Percentiles rank a stretch among this genome's conserved stretches.
Conservation (phyloP, 2,888 invertebrate species). For the Eristalis pertinax region DNA sequence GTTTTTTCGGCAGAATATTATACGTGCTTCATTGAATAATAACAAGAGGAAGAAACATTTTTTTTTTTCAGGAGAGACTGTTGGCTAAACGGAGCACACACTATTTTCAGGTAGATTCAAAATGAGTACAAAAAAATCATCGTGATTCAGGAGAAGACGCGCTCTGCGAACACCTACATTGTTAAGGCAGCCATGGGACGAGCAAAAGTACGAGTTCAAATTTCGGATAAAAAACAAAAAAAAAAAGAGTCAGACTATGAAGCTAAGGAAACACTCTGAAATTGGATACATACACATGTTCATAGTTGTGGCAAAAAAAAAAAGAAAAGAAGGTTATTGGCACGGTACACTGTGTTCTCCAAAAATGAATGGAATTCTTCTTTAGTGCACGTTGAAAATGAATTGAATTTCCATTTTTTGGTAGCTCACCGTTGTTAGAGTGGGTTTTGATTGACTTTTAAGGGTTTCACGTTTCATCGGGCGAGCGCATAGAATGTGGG, state of each 20-base stretch:
- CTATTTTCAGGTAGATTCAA: slow-evolving; percentile 44
- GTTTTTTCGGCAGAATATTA: slow-evolving; percentile 42
- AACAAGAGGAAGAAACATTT: slow-evolving; percentile 51
- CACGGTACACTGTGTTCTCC: neutral
- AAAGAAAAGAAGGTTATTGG: neutral
- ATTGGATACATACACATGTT: slow-evolving; percentile 42
- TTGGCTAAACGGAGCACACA: slow-evolving; percentile 16
- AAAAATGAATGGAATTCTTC: slow-evolving; percentile 8
- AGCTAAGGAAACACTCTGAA: slow-evolving; percentile 38
- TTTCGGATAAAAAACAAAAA: slow-evolving; percentile 46
- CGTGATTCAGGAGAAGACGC: slow-evolving; percentile 23
- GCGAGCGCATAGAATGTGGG: neutral
- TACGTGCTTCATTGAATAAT: slow-evolving; percentile 66
- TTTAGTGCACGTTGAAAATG: neutral
- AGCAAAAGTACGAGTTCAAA: slow-evolving; percentile 34
- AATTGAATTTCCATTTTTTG: slow-evolving; percentile 27
- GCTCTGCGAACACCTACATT: slow-evolving; percentile 50
- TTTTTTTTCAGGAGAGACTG: slow-evolving; percentile 34
- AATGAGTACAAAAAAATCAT: slow-evolving; percentile 3
- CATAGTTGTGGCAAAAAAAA: neutral
- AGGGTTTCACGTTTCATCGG: neutral
- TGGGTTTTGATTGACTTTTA: slow-evolving; percentile 37
- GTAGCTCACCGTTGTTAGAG: neutral
- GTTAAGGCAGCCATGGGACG: slow-evolving; percentile 7
- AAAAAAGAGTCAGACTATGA: slow-evolving; percentile 21